Percentiles rank a stretch among this genome's conserved stretches.
Conservation (phyloP, 2,888 invertebrate species). For the Tiliacea citrago region DNA sequence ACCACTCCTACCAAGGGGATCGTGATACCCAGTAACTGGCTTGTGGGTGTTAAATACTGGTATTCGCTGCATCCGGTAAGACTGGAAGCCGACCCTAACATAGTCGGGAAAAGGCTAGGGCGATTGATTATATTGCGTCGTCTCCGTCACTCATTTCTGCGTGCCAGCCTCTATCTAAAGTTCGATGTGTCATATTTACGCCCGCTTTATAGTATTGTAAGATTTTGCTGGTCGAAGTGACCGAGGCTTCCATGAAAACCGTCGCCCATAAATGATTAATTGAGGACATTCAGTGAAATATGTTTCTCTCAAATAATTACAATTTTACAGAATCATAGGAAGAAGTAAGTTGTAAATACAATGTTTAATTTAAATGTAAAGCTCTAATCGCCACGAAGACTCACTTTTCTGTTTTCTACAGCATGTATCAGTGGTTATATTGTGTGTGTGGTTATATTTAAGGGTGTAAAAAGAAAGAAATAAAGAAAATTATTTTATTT, state of each 20-base stretch:
- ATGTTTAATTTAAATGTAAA: background rate
- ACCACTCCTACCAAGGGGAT: background rate
- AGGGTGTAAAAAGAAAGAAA: background rate
- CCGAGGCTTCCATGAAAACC: background rate
- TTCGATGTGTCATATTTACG: background rate
- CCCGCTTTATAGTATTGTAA: background rate
- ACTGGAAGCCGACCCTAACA: background rate
- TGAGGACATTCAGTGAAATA: conserved; percentile 3
- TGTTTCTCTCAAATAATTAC: background rate
- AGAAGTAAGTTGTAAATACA: conserved; percentile 29
- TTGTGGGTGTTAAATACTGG: background rate
- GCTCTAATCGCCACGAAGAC: background rate
- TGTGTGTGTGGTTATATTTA: background rate
- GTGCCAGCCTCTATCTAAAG: background rate
- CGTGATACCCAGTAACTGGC: background rate
- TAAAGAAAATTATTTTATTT: no score
- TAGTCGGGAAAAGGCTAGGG: background rate
- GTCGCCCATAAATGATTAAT: background rate
- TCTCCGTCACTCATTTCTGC: background rate
- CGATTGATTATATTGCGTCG: background rate
- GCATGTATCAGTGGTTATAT: background rate
- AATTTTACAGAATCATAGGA: background rate
- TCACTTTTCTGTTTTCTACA: background rate
- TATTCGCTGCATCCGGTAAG: background rate
- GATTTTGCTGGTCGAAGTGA: conserved; percentile 4